A percentile compares a stretch with the other conserved stretches of the same genome.
Conservation (phyloP, 30 jellyfish, hydroid and myxozoan genomes). For the Pelagia noctiluca region DNA sequence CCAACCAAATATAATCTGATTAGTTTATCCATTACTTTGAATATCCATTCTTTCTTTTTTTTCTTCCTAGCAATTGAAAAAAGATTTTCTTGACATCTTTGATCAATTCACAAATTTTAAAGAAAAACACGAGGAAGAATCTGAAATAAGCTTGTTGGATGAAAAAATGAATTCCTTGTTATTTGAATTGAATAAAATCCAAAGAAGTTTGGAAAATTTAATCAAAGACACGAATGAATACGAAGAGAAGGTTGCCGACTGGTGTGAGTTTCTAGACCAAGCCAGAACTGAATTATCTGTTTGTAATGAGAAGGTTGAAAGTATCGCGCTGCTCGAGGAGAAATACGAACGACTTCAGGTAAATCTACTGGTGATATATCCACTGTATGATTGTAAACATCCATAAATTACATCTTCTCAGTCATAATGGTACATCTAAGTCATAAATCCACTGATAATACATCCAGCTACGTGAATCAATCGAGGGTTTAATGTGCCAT, state of each 20-base stretch:
- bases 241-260: slow-evolving; percentile 46
- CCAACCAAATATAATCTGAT: no score
- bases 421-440: no score
- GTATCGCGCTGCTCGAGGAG: slow-evolving; percentile 45
- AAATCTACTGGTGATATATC: not conserved
- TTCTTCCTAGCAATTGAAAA: no score
- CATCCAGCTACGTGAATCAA: no score
- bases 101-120: not conserved
- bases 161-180: not conserved
- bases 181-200: not conserved
- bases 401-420: no score
- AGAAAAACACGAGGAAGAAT: slow-evolving; percentile 2
- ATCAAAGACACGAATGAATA: not conserved
- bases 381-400: no score
- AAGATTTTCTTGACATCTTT: no score
- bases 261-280: slow-evolving; percentile 51
- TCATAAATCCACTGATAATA: no score
- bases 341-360: slow-evolving; percentile 65
- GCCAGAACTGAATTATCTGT: slow-evolving; percentile 37
- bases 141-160: not conserved
- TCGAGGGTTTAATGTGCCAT: no score
- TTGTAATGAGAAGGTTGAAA: slow-evolving; percentile 33
- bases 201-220: slow-evolving; percentile 4
- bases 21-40: no score
- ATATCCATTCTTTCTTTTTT: no score